Base-by-base conservation (phyloP, 23 tunicate genomes). In the Styela plicata region DNA sequence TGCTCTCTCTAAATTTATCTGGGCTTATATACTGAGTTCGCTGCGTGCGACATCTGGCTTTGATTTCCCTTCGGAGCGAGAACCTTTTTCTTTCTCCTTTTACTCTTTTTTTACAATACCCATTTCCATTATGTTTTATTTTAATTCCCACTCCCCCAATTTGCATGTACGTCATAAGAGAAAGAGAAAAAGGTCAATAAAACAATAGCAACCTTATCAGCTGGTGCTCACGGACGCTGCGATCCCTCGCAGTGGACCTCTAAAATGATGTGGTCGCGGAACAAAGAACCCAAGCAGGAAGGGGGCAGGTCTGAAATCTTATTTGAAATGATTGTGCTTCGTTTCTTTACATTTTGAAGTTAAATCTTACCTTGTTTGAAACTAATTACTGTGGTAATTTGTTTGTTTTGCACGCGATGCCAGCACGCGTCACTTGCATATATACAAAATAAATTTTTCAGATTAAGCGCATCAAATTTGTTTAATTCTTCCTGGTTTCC, bases 51-150 rank as follows among this genome's bases (percentile, higher is more conserved):
- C 77, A 71, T 71, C 77, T 71, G 77, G 24, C 36, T 34, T 19
- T 71, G 77, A 71, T 71, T 71, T 71, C 77, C 35, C 77, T n/a
- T 21, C 34, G 77, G 77, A 71, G 34, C 29, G 77, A 71, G 36
- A 7, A 13, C 7, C 13, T 44, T 71, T 71, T 71, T 71, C 37
- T 32, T 36, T 71, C 35, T 71, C 77, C 29, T 31, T 68, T 24
- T 21, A 68, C 73, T 68, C 73, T n/a, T n/a, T 44, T 44, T 44
- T 44, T 44, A 44, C 57, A 44, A 44, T 44, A 5, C 57, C 57
- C 57, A 44, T 44, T 71, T 34, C 36, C 36, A 71, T 71, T 71
- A 71, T 33, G 36, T 33, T 71, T 28, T n/a, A n/a, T n/a, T n/a
- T n/a, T 71, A 71, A 71, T 71, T 71, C 77, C 36, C 32, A 71